phyloP scores from a whole-genome alignment of 64 coral and sea anemone genomes.

The Astreopora myriophthalma region DNA sequence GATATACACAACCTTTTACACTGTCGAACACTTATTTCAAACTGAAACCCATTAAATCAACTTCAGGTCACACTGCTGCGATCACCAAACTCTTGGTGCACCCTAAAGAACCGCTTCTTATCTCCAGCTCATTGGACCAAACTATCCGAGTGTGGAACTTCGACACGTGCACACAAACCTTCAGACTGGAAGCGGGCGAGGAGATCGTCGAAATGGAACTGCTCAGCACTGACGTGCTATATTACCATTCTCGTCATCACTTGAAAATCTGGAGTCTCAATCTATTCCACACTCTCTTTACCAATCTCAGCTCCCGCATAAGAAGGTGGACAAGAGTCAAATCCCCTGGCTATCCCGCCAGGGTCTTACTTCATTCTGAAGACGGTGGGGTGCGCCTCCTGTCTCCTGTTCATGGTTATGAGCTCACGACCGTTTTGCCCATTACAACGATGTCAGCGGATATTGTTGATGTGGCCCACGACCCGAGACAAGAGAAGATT shows the following conservation, averaged over 20 bases:
- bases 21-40: not conserved
- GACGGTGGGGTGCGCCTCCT: constrained; percentile 68
- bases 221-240: constrained; percentile 64
- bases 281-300: constrained; percentile 90
- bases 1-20: too few species aligned
- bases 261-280: constrained; percentile 92
- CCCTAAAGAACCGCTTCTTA: constrained; percentile 52
- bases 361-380: constrained; percentile 40
- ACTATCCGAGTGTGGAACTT: constrained; percentile 96
- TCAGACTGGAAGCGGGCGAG: constrained; percentile 86
- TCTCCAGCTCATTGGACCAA: constrained; percentile 93
- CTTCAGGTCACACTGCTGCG: constrained; percentile 83
- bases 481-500: constrained; percentile 78
- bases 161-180: constrained; percentile 92
- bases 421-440: constrained; percentile 87
- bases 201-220: constrained; percentile 82
- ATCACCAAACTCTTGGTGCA: constrained; percentile 88
- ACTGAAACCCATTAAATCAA: not conserved
- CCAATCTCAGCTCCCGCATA: constrained; percentile 77
- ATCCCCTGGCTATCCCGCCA: constrained; percentile 40
- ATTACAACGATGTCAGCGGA: constrained; percentile 62
- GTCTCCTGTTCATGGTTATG: constrained; percentile 85
- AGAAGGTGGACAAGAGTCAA: constrained; percentile 59
- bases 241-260: constrained; percentile 84
- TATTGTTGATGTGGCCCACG: constrained; percentile 84